Base-by-base conservation (phyloP, 2,888 invertebrate species). In the Drosophila buzzatii region DNA sequence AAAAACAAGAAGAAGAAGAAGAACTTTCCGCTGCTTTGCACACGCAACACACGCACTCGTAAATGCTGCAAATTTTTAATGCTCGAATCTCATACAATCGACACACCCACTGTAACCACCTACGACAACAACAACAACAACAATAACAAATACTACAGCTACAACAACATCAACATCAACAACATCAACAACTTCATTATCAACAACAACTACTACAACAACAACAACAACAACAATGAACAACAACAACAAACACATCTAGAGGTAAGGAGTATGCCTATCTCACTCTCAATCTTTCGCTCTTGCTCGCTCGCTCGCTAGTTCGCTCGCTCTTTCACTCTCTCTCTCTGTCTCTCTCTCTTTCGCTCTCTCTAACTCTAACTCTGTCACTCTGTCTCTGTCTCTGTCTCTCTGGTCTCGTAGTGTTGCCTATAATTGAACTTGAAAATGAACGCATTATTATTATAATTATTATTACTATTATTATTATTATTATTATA, bases 231-330 rank as follows among this genome's bases (percentile, higher is more conserved):
- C 61, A 76, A 70, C 69, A 68, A 66, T 52, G 61, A 72, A 23
- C 16, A 76, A 79, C 70, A 37, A 53, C 79, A 70, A 80, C 81
- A 74, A 70, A 66, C 81, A 86, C 84, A 70, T 69, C 47, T 73
- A 68, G 80, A 80, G 80, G 80, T 79, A 80, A 76, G 76, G 73
- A 73, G 80, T 73, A 80, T 70, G 76, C 73, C 79, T 67, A 57
- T 70, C 68, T 73, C 58, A 51, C 74, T 67, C 74, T 67, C 80
- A 45, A 60, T 39, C 65, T 52, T 20, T 59, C 59, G 52, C 33
- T 65, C 52, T 64, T 42, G 52, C 56, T 61, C 41, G 45, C 39
- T 65, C 45, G 66, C 52, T 60, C 55, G 53, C 73, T 66, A 56
- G 57, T 51, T 58, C 41, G 60, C 18, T 52, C 20, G 67, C 20